Conservation (phyloP, 2,888 invertebrate species). For the Neoitamus cyanurus region DNA sequence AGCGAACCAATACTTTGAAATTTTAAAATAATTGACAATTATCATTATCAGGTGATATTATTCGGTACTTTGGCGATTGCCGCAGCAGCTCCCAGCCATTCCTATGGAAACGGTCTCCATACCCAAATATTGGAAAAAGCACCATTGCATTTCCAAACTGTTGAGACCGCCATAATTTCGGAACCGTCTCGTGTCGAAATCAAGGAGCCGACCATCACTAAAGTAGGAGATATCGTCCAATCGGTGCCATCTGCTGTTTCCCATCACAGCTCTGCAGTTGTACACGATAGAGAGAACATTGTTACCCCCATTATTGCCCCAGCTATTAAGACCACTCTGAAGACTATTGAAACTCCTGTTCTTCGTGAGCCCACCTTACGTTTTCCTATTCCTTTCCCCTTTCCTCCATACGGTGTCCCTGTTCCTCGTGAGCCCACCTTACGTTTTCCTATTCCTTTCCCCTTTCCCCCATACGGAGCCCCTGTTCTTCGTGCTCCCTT, state of each 20-base stretch:
- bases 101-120: too few species aligned
- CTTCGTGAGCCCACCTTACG: background rate
- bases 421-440: background rate
- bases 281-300: slow-evolving; percentile 63
- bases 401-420: background rate
- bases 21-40: too few species aligned
- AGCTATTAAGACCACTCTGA: slow-evolving; percentile 44
- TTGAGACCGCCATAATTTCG: slow-evolving; percentile 28
- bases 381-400: background rate
- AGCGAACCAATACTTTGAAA: too few species aligned
- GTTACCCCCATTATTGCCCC: slow-evolving; percentile 53
- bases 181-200: slow-evolving; percentile 50
- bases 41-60: too few species aligned
- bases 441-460: background rate
- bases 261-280: slow-evolving; percentile 67
- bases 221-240: slow-evolving; percentile 51
- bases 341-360: slow-evolving; percentile 47
- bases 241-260: slow-evolving; percentile 61
- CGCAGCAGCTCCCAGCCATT: too few species aligned
- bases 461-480: background rate
- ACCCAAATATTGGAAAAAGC: too few species aligned
- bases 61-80: too few species aligned
- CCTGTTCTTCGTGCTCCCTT: background rate
- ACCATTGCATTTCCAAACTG: background rate
- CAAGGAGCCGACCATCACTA: slow-evolving; percentile 53